Percentiles rank a stretch among this genome's conserved stretches.
Conservation (phyloP, 2,888 invertebrate species). For the Standfussiana lucernea region DNA sequence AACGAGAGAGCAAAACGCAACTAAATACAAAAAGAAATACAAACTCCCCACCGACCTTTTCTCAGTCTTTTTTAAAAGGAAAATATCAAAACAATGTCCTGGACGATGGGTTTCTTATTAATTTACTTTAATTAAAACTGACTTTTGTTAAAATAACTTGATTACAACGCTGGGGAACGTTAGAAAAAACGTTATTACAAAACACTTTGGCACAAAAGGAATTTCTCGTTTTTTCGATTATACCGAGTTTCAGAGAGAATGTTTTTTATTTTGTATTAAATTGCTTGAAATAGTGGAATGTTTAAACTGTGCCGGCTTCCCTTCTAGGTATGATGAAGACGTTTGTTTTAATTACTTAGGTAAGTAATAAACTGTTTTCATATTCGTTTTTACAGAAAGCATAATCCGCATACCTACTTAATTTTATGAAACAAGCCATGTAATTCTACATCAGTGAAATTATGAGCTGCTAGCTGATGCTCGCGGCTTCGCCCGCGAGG, state of each 20-base stretch:
- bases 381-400: not conserved
- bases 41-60: slow-evolving; percentile 15
- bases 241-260: slow-evolving; percentile 32
- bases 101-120: slow-evolving; percentile 61
- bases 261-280: slow-evolving; percentile 39
- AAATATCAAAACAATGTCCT: slow-evolving; percentile 62
- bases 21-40: slow-evolving; percentile 14
- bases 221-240: slow-evolving; percentile 54
- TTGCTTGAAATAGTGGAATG: slow-evolving; percentile 33
- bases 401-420: not conserved
- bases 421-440: not conserved
- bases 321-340: slow-evolving; percentile 15
- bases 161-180: slow-evolving; percentile 54
- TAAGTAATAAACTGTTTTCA: not conserved
- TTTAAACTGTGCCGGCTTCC: slow-evolving; percentile 2
- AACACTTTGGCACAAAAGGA: slow-evolving; percentile 57
- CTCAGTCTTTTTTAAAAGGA: slow-evolving; percentile 28
- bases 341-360: slow-evolving; percentile 24
- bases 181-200: slow-evolving; percentile 55
- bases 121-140: slow-evolving; percentile 69
- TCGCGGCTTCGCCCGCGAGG: too few species aligned
- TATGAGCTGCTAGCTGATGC: too few species aligned
- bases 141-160: slow-evolving; percentile 66
- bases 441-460: not conserved
- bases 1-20: not conserved